Base-by-base conservation (phyloP, 2,888 invertebrate genomes). In the Dryadula phaetusa region DNA sequence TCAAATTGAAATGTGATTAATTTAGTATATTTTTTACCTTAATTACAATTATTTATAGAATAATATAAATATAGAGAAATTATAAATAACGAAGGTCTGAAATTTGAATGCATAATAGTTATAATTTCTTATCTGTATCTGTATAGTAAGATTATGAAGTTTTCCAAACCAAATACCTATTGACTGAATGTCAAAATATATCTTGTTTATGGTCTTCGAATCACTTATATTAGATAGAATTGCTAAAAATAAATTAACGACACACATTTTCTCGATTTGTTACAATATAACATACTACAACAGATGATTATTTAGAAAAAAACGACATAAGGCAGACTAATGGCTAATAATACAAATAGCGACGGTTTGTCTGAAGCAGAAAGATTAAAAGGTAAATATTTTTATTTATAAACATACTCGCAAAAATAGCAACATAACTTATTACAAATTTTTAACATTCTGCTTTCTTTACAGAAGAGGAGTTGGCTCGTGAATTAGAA, bases 401-500 rank as follows among this genome's bases (percentile, higher is more conserved):
- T 37, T 46, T 61, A 62, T 28, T 54, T 53, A 61, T 67, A 12
- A 54, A 54, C 16, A n/a, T 28, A 16, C n/a, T n/a, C n/a, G n/a
- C n/a, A n/a, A n/a, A n/a, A n/a, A n/a, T n/a, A n/a, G n/a, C n/a
- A 8, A 49, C 20, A 25, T 49, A n/a, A 49, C 6, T 28, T 49
- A n/a, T 7, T 25, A 8, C 14, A 49, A n/a, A 0, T 2, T 28
- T 1, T 28, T 52, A 28, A 44, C 8, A 12, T 6, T 25, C 3
- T 60, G n/a, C 0, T 18, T 40, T 32, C 2, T 14, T 85, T 84
- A 47, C 75, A 93, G 93, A 93, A 71, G 91, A 90, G 65, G 93
- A 92, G 73, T 74, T 93, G 56, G 90, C 85, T 16, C 84, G 85
- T 62, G 93, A 93, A 76, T 75, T 93, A 62, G 93, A 93, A 44